phyloP scores from a whole-genome alignment of 2,888 invertebrate species.

The Alsophila aescularia region DNA sequence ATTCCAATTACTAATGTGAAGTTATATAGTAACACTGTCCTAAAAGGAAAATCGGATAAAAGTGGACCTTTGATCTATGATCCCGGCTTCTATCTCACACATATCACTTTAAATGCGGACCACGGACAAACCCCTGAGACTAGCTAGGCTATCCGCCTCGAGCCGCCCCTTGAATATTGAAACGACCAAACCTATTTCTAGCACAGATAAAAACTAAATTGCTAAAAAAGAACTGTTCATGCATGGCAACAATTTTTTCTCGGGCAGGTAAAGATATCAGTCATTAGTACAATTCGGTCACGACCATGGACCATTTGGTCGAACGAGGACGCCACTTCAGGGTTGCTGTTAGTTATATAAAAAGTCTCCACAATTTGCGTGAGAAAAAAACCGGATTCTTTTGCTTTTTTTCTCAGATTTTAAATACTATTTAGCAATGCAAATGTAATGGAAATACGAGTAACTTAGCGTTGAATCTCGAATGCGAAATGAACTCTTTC shows the following conservation, averaged over 20 bases:
- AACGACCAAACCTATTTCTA: constrained; percentile 8
- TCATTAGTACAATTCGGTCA: constrained; percentile 30
- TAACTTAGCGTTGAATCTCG: not conserved
- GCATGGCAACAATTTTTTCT: constrained; percentile 12
- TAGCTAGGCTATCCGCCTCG: constrained; percentile 10
- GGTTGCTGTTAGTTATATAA: constrained; percentile 19
- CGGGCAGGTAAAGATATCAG: constrained; percentile 24
- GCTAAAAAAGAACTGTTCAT: constrained; percentile 13
- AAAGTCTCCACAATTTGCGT: constrained; percentile 12
- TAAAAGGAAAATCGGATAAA: not conserved
- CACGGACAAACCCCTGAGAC: constrained; percentile 4
- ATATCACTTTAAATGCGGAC: not conserved
- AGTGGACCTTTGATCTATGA: not conserved
- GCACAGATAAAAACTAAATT: constrained; percentile 2
- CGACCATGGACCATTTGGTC: constrained; percentile 37
- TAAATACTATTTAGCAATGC: not conserved
- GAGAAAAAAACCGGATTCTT: not conserved
- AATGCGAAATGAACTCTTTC: constrained; percentile 11
- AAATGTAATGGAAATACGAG: not conserved
- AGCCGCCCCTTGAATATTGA: constrained; percentile 10
- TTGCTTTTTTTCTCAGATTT: not conserved
- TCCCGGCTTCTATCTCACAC: not conserved
- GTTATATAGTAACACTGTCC: not conserved
- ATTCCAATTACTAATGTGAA: no score
- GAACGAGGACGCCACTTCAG: constrained; percentile 33